Conservation (phyloP, 2,888 invertebrate genomes). For the Biston stratarius region DNA sequence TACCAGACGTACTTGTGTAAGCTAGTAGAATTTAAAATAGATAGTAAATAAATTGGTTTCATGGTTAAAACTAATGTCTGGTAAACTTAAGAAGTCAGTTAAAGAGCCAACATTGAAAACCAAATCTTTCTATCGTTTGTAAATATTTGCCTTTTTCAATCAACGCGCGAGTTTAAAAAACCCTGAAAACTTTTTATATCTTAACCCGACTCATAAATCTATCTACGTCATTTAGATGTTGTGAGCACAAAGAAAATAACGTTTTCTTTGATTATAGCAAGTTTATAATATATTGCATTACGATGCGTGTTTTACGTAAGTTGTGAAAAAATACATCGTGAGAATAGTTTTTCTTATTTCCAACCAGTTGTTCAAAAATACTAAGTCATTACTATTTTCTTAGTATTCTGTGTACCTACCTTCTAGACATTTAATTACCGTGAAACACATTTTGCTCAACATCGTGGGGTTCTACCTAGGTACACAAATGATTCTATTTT, state of each 20-base stretch:
- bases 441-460: constrained; percentile 38
- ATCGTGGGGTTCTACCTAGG: constrained; percentile 62
- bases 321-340: not conserved
- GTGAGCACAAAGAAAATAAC: not conserved
- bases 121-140: not conserved
- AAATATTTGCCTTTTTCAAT: constrained; percentile 10
- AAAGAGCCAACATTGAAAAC: not conserved
- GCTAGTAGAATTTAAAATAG: too few relatives aligned
- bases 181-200: constrained; percentile 8
- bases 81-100: not conserved
- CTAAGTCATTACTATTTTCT: constrained; percentile 16
- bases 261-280: not conserved
- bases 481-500: constrained; percentile 67
- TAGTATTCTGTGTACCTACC: constrained; percentile 12
- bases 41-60: too few relatives aligned
- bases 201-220: not conserved
- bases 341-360: not conserved
- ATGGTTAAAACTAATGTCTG: too few relatives aligned
- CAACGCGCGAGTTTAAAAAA: constrained; percentile 7
- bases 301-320: not conserved
- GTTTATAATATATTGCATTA: not conserved
- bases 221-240: constrained; percentile 1
- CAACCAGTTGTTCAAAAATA: not conserved
- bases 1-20: too few relatives aligned
- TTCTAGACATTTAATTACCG: constrained; percentile 31